A percentile compares a stretch with the other conserved stretches of the same genome.
These are phyloP conservation scores for Apis dorsata DNA, from an alignment of 1,140 invertebrate genomes.

Conservation along the genomic window DNA sequence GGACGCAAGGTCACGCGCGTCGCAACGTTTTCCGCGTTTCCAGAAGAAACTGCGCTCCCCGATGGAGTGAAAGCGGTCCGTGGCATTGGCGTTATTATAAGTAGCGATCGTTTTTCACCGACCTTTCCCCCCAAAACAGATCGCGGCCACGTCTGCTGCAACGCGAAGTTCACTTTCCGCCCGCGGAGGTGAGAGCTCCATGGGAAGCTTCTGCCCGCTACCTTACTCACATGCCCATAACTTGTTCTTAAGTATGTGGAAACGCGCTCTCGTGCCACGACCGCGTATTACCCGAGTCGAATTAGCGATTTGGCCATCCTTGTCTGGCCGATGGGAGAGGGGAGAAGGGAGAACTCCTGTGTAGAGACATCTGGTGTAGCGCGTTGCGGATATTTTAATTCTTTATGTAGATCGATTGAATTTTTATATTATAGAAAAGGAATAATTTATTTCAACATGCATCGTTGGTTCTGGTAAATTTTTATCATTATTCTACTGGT, in stretches of 20 bases:
- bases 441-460: no score
- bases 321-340: background rate
- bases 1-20: constrained; percentile 23
- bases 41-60: constrained; percentile 56
- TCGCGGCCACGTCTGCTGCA: constrained; percentile 63
- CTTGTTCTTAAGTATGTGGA: constrained; percentile 56
- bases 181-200: constrained; percentile 80
- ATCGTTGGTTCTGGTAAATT: no score
- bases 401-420: no score
- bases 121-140: constrained; percentile 74
- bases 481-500: no score
- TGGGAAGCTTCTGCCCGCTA: constrained; percentile 79
- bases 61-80: constrained; percentile 75
- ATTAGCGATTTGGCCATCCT: constrained; percentile 5
- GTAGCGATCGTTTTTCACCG: constrained; percentile 74
- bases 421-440: no score
- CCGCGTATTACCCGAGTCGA: constrained; percentile 29
- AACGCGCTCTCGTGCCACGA: constrained; percentile 47
- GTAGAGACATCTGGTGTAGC: background rate
- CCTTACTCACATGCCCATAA: constrained; percentile 67
- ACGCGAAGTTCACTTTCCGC: constrained; percentile 76
- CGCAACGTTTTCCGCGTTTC: constrained; percentile 16
- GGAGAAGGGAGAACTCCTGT: no score
- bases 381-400: no score
- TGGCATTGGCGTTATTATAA: constrained; percentile 74